Evolutionary conservation across 2,113 vertebrate genomes (phyloP).

Genomic region (Pterocles burchelli): DNA sequence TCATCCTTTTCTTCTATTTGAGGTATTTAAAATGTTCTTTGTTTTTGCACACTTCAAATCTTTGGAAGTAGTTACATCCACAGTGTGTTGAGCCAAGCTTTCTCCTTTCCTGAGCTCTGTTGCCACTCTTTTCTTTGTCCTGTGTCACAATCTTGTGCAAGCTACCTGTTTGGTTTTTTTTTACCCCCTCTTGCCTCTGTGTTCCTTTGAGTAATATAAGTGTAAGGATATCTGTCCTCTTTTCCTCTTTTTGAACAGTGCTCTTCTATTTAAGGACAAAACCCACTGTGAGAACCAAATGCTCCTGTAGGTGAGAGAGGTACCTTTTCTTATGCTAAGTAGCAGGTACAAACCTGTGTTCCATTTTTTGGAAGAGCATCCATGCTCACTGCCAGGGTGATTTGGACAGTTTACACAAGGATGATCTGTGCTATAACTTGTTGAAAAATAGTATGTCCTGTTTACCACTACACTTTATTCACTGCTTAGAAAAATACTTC

Average conservation of each 20-base stretch:
- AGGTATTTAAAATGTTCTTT: not conserved
- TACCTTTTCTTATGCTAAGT: not conserved
- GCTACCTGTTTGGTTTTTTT: too few relatives aligned
- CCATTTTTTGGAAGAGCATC: not conserved
- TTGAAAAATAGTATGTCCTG: not conserved
- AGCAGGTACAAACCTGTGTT: not conserved
- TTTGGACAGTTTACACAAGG: not conserved
- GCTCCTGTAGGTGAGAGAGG: not conserved
- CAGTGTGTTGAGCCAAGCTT: not conserved
- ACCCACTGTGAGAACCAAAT: not conserved
- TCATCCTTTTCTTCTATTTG: not conserved
- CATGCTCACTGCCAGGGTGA: not conserved
- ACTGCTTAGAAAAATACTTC: not conserved
- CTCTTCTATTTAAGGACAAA: not conserved
- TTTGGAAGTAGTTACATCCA: not conserved
- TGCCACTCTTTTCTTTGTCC: not conserved
- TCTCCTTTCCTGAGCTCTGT: not conserved
- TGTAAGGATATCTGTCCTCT: not conserved
- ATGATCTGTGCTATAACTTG: not conserved
- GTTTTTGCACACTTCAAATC: not conserved
- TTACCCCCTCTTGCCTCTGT: not conserved
- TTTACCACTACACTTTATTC: not conserved
- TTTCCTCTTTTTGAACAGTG: not conserved
- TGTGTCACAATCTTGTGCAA: not conserved
- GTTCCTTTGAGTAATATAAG: not conserved